Conservation (phyloP, 1,140 invertebrate species). For the Drosophila melanogaster region DNA sequence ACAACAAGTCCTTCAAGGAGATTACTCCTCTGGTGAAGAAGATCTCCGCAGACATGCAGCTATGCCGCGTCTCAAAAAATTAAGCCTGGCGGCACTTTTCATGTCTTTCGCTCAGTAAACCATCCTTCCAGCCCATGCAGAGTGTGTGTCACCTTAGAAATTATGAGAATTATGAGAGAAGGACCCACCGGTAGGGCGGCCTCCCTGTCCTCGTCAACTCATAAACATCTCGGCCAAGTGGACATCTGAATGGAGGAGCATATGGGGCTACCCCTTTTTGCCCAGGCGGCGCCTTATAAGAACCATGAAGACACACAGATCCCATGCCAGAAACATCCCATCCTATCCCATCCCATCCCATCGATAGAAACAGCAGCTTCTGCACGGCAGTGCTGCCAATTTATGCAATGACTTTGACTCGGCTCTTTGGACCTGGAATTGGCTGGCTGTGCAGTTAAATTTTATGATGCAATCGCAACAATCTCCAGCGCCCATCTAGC, state of each 20-base stretch:
- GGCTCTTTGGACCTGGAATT: conserved; percentile 40
- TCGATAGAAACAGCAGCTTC: conserved; percentile 28
- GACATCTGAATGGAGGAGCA: conserved; percentile 69
- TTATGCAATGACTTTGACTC: conserved; percentile 69
- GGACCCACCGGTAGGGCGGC: conserved; percentile 59
- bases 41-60: conserved; percentile 85
- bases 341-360: conserved; percentile 4
- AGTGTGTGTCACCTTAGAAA: conserved; percentile 39
- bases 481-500: conserved; percentile 61
- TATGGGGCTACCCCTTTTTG: conserved; percentile 44
- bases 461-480: conserved; percentile 79
- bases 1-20: conserved; percentile 90
- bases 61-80: conserved; percentile 83
- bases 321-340: conserved; percentile 6
- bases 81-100: conserved; percentile 52
- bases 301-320: conserved; percentile 24
- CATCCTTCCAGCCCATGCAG: conserved; percentile 28
- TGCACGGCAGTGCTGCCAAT: conserved; percentile 55
- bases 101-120: conserved; percentile 37
- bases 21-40: conserved; percentile 88
- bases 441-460: conserved; percentile 63
- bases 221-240: conserved; percentile 73
- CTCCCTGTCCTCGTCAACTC: conserved; percentile 67
- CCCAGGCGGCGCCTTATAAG: conserved; percentile 76
- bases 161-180: conserved; percentile 68